Evolutionary conservation across 2,797 vertebrate genomes (phyloP), one percentile per base, ranked within the genome.

Genomic region (Borostomias antarcticus): DNA sequence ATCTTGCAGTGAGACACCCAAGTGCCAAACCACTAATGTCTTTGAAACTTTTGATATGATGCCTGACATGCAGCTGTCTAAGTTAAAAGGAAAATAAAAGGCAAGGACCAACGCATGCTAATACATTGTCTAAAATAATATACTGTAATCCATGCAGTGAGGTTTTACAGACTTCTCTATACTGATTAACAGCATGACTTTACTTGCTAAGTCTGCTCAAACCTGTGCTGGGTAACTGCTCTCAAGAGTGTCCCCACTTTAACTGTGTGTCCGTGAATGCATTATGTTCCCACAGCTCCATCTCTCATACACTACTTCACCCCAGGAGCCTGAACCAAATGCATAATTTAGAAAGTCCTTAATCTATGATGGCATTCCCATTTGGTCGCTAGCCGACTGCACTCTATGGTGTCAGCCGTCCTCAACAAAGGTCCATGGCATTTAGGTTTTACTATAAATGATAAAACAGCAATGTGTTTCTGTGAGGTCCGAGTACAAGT

Each of bases 351-450:
- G 91, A 91, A 85, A 90, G 86, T 79, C 85, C 88, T 91, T 91
- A 85, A 89, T 92, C 84, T 88, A 82, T 75, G 79, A 73, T 91
- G 84, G 88, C 89, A 88, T 89, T 91, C 84, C 88, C 87, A 89
- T 89, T 89, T 85, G 85, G 82, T 91, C 72, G 1, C 85, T 88
- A 84, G 85, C 84, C 90, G 88, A 79, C 80, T 91, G 83, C 84
- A 88, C 86, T 89, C 89, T 87, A 90, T 89, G 86, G 91, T 90
- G 84, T 87, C 85, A 92, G 88, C 80, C 88, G 91, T 88, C 84
- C 82, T 83, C 83, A 71, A 83, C 76, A 88, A 88, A 92, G 88
- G 86, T 85, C 85, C 86, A 87, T 81, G 77, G 77, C 75, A 84
- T 76, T 86, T 89, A n/a, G n/a, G n/a, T 81, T 59, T 61, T 11